Evolutionary conservation across 2,113 vertebrate species (phyloP), one percentile per base, ranked within the genome.

Genomic region (Oriolus oriolus): DNA sequence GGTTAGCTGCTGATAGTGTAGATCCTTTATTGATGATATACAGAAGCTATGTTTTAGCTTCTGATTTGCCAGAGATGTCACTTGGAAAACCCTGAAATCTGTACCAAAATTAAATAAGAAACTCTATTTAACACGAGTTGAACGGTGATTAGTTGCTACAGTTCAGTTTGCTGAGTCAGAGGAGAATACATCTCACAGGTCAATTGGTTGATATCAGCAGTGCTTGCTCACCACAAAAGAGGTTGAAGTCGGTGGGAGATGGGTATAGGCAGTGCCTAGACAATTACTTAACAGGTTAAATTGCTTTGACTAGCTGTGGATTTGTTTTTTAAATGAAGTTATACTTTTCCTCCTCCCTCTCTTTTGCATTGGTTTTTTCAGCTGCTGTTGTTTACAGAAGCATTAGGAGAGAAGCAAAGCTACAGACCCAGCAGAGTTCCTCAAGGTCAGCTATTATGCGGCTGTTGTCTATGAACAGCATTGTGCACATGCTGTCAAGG

Each of bases 351-450:
- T 88, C 16, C 65, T 89, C 52, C 22, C 12, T 81, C 64, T 90
- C 39, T 92, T 90, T 86, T 87, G 60, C 56, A 68, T 45, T 71
- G 86, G 20, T 81, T 84, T 89, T 95, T 52, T 87, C 86, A 87
- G 80, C 68, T 93, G 80, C 56, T 84, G 56, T 68, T 93, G 57
- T 92, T 96, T 95, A 95, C 56, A 71, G 80, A 93, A 91, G 33
- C 44, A 42, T 52, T 75, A 60, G 39, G 14, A 92, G n/a, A 90
- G 50, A 86, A 87, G 64, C 47, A 84, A 84, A 92, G 69, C 76
- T 90, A 39, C 33, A 78, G 44, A 78, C 24, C 47, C 73, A 84
- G 47, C 30, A 82, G 83, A 84, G 60, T 70, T 95, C 83, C 49
- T 95, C 68, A 92, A 89, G 89, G 93, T 91, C 86, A 89, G 80